A percentile compares a stretch with the other conserved stretches of the same genome.
These are phyloP conservation scores for Metacarcinus magister DNA, from an alignment of 2,888 invertebrate species.

Conservation along the genomic window DNA sequence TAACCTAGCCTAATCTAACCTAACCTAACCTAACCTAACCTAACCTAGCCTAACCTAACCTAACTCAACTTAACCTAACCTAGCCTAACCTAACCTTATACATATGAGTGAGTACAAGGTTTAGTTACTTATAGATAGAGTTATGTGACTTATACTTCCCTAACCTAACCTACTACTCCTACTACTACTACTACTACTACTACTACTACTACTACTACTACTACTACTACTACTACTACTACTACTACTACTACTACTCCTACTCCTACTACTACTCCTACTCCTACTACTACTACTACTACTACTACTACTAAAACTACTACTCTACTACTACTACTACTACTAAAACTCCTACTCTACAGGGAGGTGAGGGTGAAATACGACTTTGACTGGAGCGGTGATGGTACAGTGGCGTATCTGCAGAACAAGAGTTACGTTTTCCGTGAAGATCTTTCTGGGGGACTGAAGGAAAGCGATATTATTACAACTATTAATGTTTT, in stretches of 20 bases:
- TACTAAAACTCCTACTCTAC: neutral
- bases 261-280: neutral
- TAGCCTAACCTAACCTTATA: constrained; percentile 87
- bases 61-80: neutral
- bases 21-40: no score
- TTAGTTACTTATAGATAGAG: neutral
- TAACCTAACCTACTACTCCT: neutral
- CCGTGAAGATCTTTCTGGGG: constrained; percentile 67
- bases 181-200: neutral
- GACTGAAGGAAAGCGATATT: constrained; percentile 49
- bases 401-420: constrained; percentile 70
- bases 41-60: no score
- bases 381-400: constrained; percentile 61
- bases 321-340: neutral
- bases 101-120: constrained; percentile 86
- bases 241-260: neutral
- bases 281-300: neutral
- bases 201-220: neutral
- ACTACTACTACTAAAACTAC: neutral
- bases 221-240: neutral
- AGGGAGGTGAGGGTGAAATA: constrained; percentile 76
- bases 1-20: no score
- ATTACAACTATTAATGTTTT: constrained; percentile 79
- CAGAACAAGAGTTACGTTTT: constrained; percentile 77
- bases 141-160: neutral